Base-by-base conservation (phyloP, 2,888 invertebrate species). In the Pomacea canaliculata region DNA sequence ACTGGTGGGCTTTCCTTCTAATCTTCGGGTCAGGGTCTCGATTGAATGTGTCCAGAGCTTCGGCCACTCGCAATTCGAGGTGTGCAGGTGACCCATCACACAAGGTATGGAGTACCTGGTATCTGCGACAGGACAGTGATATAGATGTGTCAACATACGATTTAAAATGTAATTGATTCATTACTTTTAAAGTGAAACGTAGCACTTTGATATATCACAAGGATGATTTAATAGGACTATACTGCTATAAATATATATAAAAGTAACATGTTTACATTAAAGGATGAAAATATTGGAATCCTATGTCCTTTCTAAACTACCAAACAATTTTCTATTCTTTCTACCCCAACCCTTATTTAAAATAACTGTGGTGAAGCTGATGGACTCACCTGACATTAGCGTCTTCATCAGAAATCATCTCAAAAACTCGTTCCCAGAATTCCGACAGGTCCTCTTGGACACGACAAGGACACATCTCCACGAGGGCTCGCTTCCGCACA, bases 401-500 rank as follows among this genome's bases (percentile, higher is more conserved):
- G 12, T 83, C 85, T 48, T 85, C 84, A 79, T 90, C 90, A 51
- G 84, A 76, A 0, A 85, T 77, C 89, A 90, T 89, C 79, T 88
- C 87, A 49, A 89, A 74, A 1, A 90, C 88, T 60, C 90, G 78
- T 12, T 81, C 80, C 89, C 89, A 90, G 83, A 90, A 90, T 49
- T 86, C 87, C 10, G 82, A 79, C 16, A 89, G 83, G 79, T 90
- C 89, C 23, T 82, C 80, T 78, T 89, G 85, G n/a, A 90, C 90
- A 65, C 89, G 81, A 80, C 90, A 90, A 0, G 90, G 90, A 78
- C 90, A 90, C 87, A 90, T 90, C 81, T 90, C 89, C 70, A 83
- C 82, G n/a, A 90, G 83, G 3, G 90, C 89, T 62, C 79, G 81
- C 84, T 88, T 86, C 76, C 90, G 80, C 13, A 90, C 90, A 59